A percentile compares a stretch with the other conserved stretches of the same genome.
Conservation (phyloP, 1,140 invertebrate species). For the Metopolophium dirhodum region DNA sequence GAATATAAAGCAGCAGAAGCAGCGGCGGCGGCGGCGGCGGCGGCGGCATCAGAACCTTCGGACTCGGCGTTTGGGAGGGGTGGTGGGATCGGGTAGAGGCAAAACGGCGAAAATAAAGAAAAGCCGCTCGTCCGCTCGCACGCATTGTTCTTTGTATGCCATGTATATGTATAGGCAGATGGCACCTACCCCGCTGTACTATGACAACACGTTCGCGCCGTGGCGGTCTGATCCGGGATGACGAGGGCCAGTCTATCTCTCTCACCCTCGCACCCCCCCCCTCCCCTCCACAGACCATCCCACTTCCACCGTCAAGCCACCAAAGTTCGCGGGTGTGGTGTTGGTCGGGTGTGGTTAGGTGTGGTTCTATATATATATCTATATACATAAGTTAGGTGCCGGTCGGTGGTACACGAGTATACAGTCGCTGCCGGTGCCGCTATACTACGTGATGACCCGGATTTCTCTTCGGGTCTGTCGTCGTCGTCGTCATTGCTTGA, state of each 20-base stretch:
- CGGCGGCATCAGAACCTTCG: neutral
- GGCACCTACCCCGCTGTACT: neutral
- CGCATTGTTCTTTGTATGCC: conserved; percentile 2
- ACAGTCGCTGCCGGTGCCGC: neutral
- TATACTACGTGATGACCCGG: conserved; percentile 36
- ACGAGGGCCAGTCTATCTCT: neutral
- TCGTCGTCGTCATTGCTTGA: neutral
- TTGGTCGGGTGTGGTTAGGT: neutral
- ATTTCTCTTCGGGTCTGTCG: neutral
- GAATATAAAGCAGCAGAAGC: conserved; percentile 37
- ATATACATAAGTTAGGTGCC: neutral
- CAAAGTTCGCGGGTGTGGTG: neutral
- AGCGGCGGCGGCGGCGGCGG: neutral
- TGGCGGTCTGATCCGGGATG: neutral
- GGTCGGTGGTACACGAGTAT: neutral
- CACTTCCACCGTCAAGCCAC: too few relatives aligned
- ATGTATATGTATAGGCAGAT: neutral
- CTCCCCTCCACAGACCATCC: neutral
- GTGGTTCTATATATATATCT: neutral
- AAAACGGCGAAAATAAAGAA: conserved; percentile 9
- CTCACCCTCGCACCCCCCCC: neutral
- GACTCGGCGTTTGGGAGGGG: neutral
- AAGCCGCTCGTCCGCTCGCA: neutral
- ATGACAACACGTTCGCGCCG: conserved; percentile 34
- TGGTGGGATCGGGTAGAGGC: neutral